Conservation (phyloP, 1,140 invertebrate genomes). For the Drosophila triauraria region DNA sequence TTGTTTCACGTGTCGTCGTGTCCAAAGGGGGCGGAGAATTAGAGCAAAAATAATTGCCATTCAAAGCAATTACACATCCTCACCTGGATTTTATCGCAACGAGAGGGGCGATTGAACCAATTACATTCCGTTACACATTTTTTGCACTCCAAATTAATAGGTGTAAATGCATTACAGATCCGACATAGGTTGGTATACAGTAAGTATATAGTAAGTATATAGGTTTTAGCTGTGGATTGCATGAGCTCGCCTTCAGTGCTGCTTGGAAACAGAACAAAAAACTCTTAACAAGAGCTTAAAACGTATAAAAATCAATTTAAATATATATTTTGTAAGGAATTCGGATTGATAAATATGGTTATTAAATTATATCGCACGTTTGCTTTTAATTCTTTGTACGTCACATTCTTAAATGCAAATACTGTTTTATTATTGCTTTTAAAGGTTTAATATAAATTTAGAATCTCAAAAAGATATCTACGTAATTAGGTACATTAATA, state of each 20-base stretch:
- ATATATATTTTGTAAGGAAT: background rate
- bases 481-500: too few species aligned
- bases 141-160: conserved; percentile 28
- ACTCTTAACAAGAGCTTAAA: background rate
- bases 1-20: conserved; percentile 22
- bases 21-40: conserved; percentile 38
- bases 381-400: background rate
- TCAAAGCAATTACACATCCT: conserved; percentile 47
- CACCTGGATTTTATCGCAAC: conserved; percentile 10
- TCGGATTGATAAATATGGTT: background rate
- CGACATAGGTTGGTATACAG: background rate
- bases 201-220: conserved; percentile 2
- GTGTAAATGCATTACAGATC: conserved; percentile 42
- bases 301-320: background rate
- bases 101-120: conserved; percentile 10
- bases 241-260: background rate
- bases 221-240: background rate
- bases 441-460: too few species aligned
- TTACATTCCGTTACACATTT: conserved; percentile 58
- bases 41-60: conserved; percentile 44
- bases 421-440: background rate
- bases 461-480: too few species aligned
- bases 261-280: background rate
- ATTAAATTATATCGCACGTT: background rate
- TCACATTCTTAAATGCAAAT: background rate